phyloP scores from a whole-genome alignment of 2,797 vertebrate species.

The Discoglossus pictus region DNA sequence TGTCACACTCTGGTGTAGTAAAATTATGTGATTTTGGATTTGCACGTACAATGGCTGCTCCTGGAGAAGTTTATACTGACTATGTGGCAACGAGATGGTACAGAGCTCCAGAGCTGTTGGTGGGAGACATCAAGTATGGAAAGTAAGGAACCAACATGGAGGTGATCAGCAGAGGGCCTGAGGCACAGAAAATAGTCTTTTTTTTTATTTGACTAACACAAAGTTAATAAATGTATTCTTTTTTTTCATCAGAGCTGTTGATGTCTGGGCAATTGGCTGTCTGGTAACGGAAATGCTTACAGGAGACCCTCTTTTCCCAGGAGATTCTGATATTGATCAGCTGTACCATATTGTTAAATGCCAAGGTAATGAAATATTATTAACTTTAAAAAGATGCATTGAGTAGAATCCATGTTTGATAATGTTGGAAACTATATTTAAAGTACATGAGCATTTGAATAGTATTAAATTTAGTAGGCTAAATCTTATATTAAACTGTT shows the following conservation, averaged over 20 bases:
- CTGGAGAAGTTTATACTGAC: conserved; percentile 81
- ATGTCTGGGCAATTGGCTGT: conserved; percentile 87
- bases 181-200: too few relatives aligned
- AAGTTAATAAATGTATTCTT: neutral
- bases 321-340: conserved; percentile 90
- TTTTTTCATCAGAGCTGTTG: conserved; percentile 76
- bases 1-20: conserved; percentile 81
- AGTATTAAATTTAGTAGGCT: too few relatives aligned
- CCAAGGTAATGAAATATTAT: conserved; percentile 74
- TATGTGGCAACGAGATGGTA: conserved; percentile 92
- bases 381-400: neutral
- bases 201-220: neutral
- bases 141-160: conserved; percentile 70
- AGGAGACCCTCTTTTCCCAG: conserved; percentile 84
- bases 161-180: neutral
- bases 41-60: conserved; percentile 74
- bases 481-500: too few relatives aligned
- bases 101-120: conserved; percentile 86
- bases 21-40: conserved; percentile 93
- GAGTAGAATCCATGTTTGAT: too few relatives aligned
- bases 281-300: conserved; percentile 85
- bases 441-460: too few relatives aligned
- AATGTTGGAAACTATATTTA: too few relatives aligned
- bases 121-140: conserved; percentile 86
- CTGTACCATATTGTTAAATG: conserved; percentile 83